These are phyloP conservation scores for Origma solitaria DNA, from an alignment of 2,113 vertebrate genomes.

Conservation along the genomic window DNA sequence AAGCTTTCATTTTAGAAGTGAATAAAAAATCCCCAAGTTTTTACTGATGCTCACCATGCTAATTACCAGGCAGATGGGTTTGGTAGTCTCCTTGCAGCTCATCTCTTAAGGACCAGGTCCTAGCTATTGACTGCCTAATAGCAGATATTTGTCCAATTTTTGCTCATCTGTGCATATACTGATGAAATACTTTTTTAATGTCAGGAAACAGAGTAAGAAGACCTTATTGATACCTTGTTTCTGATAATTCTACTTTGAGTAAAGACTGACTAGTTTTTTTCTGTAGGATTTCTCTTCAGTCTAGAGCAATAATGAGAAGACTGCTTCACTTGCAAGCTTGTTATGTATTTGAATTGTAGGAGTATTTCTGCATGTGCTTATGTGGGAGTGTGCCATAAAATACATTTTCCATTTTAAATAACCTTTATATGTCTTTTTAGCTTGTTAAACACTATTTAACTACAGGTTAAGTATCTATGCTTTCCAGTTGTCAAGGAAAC, in stretches of 20 bases:
- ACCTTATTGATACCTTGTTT: neutral
- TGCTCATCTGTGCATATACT: neutral
- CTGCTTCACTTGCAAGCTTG: neutral
- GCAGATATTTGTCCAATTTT: neutral
- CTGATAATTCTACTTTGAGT: neutral
- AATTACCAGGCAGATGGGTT: neutral
- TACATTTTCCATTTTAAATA: neutral
- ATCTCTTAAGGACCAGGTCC: neutral
- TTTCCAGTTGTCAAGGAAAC: slow-evolving; percentile 15
- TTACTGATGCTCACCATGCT: neutral
- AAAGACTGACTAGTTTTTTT: neutral
- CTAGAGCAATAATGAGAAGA: neutral
- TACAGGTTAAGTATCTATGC: neutral
- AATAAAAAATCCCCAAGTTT: neutral
- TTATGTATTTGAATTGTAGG: neutral
- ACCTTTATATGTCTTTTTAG: neutral
- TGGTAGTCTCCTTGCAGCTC: neutral
- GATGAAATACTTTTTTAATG: neutral
- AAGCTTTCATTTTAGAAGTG: neutral
- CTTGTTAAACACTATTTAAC: neutral
- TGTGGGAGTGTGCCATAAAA: neutral
- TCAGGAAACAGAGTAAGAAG: neutral
- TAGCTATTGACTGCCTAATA: neutral
- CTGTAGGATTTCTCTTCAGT: neutral
- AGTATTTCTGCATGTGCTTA: neutral